Evolutionary conservation across 2,888 invertebrate species (phyloP).

Genomic region (Elegia similella): DNA sequence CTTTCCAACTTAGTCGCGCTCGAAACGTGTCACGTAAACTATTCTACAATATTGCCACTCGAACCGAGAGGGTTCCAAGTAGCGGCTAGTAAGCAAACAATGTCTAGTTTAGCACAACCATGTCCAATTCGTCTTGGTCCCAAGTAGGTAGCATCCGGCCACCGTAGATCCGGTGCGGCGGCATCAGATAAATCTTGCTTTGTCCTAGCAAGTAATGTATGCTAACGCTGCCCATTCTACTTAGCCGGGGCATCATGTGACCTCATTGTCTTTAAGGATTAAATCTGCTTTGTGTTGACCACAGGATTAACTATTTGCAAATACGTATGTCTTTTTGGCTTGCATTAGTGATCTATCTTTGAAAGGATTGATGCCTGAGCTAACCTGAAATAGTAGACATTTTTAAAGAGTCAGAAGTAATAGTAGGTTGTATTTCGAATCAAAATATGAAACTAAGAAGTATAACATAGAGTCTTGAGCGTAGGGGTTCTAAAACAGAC

Average conservation of each 20-base stretch:
- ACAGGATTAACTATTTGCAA: conserved; percentile 4
- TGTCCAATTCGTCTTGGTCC: conserved; percentile 31
- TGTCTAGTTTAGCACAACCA: conserved; percentile 10
- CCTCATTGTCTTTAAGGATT: conserved; percentile 27
- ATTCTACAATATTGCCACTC: conserved; percentile 11
- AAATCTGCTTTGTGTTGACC: conserved; percentile 24
- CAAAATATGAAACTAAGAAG: too few relatives aligned
- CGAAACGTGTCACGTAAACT: conserved; percentile 3
- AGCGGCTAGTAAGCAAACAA: conserved; percentile 9
- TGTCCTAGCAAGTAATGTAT: conserved; percentile 66
- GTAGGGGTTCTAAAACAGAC: too few relatives aligned
- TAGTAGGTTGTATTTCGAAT: too few relatives aligned
- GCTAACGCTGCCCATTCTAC: conserved; percentile 51
- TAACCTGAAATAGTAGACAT: too few relatives aligned
- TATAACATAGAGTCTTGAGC: too few relatives aligned
- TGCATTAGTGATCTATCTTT: background rate
- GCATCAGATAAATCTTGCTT: conserved; percentile 67
- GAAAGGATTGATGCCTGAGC: background rate
- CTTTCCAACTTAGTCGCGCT: background rate
- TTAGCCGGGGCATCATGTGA: conserved; percentile 9
- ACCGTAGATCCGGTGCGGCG: conserved; percentile 39
- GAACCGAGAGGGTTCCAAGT: conserved; percentile 1
- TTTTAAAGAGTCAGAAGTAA: too few relatives aligned
- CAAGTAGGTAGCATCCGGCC: conserved; percentile 26
- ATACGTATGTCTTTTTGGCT: background rate